phyloP scores from a whole-genome alignment of 2,888 invertebrate genomes.

The Drosophila mulleri region DNA sequence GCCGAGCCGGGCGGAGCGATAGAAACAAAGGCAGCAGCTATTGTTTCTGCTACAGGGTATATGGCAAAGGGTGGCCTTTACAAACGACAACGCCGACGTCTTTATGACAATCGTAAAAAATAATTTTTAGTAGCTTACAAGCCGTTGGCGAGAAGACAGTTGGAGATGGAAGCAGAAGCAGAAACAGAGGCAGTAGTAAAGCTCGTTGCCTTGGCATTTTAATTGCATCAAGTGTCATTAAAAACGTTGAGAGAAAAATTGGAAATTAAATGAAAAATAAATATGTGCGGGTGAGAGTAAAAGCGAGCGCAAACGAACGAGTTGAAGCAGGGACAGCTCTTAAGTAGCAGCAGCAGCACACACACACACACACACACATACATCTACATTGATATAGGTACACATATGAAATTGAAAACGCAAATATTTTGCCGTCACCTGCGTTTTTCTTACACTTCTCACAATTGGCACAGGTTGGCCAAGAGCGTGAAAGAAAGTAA shows the following conservation, averaged over 20 bases:
- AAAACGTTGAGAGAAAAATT: conserved; percentile 69
- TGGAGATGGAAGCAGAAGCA: conserved; percentile 1
- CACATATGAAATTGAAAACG: conserved; percentile 54
- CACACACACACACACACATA: conserved; percentile 12
- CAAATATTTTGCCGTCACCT: conserved; percentile 66
- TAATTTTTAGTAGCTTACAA: conserved; percentile 78
- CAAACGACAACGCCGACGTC: conserved; percentile 66
- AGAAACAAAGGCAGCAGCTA: conserved; percentile 53
- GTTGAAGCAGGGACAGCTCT: background rate
- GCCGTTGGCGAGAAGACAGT: conserved; percentile 41
- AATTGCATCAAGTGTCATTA: conserved; percentile 76
- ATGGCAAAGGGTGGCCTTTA: conserved; percentile 10
- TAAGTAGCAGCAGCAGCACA: conserved; percentile 32
- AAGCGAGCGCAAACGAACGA: conserved; percentile 5
- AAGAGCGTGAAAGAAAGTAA: background rate
- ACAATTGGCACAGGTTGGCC: conserved; percentile 39
- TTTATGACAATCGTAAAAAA: conserved; percentile 80
- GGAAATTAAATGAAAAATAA: conserved; percentile 75
- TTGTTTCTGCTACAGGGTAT: conserved; percentile 47
- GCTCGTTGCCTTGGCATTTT: conserved; percentile 70
- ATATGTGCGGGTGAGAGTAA: conserved; percentile 38
- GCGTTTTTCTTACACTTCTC: conserved; percentile 45
- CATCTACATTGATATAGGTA: conserved; percentile 10
- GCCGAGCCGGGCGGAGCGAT: conserved; percentile 21
- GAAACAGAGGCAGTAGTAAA: conserved; percentile 14